Conservation (phyloP, 1,140 invertebrate genomes). For the Trialeurodes vaporariorum region DNA sequence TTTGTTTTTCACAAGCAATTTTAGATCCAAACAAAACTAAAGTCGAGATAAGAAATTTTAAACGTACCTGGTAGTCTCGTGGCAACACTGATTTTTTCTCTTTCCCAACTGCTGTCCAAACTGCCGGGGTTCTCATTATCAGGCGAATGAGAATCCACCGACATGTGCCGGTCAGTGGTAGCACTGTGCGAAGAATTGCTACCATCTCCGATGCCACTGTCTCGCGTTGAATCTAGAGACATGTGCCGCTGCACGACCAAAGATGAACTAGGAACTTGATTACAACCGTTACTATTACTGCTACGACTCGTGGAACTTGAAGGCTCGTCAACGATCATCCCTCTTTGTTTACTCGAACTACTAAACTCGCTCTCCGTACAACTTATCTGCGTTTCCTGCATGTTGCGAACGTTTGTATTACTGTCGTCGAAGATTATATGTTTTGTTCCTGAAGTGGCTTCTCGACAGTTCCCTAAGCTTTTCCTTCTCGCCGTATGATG, state of each 20-base stretch:
- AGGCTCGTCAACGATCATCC: not conserved
- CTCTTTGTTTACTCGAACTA: not conserved
- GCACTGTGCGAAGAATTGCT: constrained; percentile 20
- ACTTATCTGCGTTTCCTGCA: not conserved
- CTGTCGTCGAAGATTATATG: not conserved
- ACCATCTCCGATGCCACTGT: constrained; percentile 27
- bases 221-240: constrained; percentile 27
- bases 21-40: too few relatives aligned
- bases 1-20: too few relatives aligned
- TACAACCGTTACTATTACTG: not conserved
- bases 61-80: constrained; percentile 43
- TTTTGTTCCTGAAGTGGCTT: not conserved
- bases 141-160: constrained; percentile 22
- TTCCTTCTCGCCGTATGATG: not conserved
- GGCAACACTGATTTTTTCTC: constrained; percentile 44
- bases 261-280: constrained; percentile 8
- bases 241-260: constrained; percentile 18
- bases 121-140: constrained; percentile 37
- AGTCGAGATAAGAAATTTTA: too few relatives aligned
- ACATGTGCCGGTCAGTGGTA: constrained; percentile 19
- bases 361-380: not conserved
- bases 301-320: too few relatives aligned
- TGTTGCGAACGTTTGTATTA: too few relatives aligned
- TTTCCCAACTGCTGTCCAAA: constrained; percentile 25
- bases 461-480: not conserved